These are phyloP conservation scores for Drosophila ezoana DNA, from an alignment of 2,888 invertebrate genomes.

Conservation along the genomic window DNA sequence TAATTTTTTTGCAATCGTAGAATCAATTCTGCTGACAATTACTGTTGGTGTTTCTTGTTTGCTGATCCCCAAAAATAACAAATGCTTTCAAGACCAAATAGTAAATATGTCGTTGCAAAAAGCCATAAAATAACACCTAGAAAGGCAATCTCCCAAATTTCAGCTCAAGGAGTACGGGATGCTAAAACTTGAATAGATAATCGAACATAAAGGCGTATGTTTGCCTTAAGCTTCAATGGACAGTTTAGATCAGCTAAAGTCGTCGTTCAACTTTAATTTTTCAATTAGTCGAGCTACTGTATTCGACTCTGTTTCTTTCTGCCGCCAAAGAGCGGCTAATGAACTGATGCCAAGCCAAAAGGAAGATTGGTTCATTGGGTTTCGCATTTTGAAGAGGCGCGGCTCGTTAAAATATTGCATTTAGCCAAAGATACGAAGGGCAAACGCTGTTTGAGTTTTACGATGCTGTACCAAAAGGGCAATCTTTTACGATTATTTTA, in stretches of 20 bases:
- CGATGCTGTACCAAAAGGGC: conserved; percentile 47
- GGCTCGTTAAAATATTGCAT: conserved; percentile 77
- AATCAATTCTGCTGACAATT: too few relatives aligned
- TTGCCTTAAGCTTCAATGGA: not conserved
- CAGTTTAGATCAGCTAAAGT: conserved; percentile 8
- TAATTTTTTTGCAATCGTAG: too few relatives aligned
- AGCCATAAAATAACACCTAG: too few relatives aligned
- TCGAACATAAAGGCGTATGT: not conserved
- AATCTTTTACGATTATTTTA: conserved; percentile 70
- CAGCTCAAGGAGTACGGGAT: too few relatives aligned
- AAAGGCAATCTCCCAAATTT: too few relatives aligned
- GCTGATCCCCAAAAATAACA: too few relatives aligned
- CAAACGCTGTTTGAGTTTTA: conserved; percentile 65
- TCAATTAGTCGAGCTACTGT: conserved; percentile 82
- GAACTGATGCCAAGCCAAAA: conserved; percentile 38
- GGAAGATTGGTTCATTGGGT: conserved; percentile 27
- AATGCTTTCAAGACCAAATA: too few relatives aligned
- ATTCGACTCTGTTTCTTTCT: conserved; percentile 58
- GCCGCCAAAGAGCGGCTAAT: conserved; percentile 54
- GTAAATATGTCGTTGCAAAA: too few relatives aligned
- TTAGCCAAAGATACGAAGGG: conserved; percentile 49
- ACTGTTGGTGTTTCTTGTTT: too few relatives aligned
- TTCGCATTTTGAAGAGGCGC: conserved; percentile 35
- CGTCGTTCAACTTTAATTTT: conserved; percentile 60
- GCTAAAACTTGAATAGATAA: not conserved